These are phyloP conservation scores for Phalacrocorax brasilianus DNA, from an alignment of 2,113 vertebrate species.

Conservation along the genomic window DNA sequence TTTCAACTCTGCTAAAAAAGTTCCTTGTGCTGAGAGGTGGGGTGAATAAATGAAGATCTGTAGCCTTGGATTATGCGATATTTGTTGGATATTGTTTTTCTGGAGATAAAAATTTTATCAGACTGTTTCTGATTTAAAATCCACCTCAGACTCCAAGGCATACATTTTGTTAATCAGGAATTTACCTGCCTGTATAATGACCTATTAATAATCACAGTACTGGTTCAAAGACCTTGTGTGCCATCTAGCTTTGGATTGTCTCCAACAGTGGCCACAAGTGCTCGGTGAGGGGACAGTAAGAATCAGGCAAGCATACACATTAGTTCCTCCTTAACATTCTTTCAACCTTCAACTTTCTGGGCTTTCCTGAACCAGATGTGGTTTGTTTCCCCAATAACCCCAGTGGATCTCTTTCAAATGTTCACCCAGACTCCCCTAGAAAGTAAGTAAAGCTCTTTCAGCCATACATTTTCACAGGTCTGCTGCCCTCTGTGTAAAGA, in stretches of 20 bases:
- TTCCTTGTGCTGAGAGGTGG: background rate
- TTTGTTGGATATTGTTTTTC: background rate
- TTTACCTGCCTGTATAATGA: background rate
- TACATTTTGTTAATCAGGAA: background rate
- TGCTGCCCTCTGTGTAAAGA: background rate
- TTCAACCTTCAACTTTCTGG: background rate
- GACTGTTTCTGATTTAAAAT: background rate
- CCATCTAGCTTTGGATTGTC: background rate
- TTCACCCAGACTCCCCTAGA: background rate
- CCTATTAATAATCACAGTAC: background rate
- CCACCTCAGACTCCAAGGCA: background rate
- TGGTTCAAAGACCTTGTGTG: background rate
- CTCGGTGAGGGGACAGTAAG: background rate
- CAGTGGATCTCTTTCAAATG: background rate
- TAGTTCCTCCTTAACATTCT: background rate
- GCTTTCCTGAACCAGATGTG: background rate
- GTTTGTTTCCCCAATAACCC: background rate
- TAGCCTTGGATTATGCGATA: background rate
- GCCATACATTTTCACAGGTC: background rate
- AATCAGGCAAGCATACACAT: rapidly evolving
- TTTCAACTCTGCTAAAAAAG: background rate
- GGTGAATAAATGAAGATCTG: background rate
- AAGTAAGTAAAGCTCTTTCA: background rate
- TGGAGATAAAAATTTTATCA: background rate
- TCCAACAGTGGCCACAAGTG: background rate